phyloP scores from a whole-genome alignment of 1,140 invertebrate genomes.

The Scaptomyza pallida region DNA sequence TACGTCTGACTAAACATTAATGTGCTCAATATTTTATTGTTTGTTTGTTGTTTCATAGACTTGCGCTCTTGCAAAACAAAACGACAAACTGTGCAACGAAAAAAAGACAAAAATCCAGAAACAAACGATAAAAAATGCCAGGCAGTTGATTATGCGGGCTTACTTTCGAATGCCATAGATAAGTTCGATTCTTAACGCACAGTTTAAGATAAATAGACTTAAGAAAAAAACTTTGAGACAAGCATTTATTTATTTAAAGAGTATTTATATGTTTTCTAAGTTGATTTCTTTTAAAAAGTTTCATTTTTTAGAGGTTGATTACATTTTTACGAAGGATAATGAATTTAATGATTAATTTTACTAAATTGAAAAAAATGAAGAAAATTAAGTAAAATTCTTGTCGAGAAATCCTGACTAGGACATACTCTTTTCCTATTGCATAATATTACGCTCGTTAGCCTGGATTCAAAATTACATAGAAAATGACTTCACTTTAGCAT shows the following conservation, averaged over 20 bases:
- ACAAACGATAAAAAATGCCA: slow-evolving; percentile 22
- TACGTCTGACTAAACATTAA: slow-evolving; percentile 84
- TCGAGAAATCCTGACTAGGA: no score
- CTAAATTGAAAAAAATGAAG: no score
- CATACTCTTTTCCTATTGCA: no score
- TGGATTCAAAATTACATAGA: no score
- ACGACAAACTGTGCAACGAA: slow-evolving; percentile 38
- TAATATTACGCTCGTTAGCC: no score
- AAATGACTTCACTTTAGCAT: no score
- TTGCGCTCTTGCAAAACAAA: slow-evolving; percentile 33
- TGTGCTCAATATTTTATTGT: slow-evolving; percentile 84
- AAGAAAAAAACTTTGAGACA: neutral
- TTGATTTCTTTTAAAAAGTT: neutral
- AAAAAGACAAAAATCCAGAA: neutral
- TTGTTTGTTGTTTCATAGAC: slow-evolving; percentile 70
- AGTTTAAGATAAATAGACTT: slow-evolving; percentile 38
- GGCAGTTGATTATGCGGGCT: slow-evolving; percentile 69
- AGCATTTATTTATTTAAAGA: neutral
- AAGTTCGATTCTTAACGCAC: slow-evolving; percentile 35
- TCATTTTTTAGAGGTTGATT: no score
- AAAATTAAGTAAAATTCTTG: no score
- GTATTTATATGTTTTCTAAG: neutral
- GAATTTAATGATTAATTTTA: no score
- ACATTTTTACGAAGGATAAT: no score
- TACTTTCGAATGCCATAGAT: slow-evolving; percentile 41